Conservation (phyloP, 1,140 invertebrate genomes). For the Hylaeus volcanicus region DNA sequence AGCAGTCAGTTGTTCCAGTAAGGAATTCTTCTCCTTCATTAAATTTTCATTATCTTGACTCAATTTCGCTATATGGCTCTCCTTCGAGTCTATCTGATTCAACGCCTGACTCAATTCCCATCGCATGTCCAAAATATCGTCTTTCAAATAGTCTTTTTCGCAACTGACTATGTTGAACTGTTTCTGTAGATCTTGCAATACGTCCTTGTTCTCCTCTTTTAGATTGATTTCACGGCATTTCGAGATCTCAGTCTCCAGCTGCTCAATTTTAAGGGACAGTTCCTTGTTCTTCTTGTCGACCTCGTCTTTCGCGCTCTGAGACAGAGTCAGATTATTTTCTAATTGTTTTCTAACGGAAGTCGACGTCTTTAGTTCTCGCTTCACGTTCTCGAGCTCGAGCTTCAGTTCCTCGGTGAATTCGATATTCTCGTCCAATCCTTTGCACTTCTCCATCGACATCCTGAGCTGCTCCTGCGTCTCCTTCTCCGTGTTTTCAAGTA, state of each 20-base stretch:
- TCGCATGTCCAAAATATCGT: conserved; percentile 71
- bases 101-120: conserved; percentile 69
- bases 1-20: conserved; percentile 68
- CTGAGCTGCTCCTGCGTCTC: conserved; percentile 65
- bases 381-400: conserved; percentile 66
- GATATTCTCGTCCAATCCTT: conserved; percentile 69
- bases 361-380: conserved; percentile 60
- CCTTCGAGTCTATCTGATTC: conserved; percentile 46
- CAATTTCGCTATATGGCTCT: conserved; percentile 54
- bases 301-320: conserved; percentile 63
- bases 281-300: conserved; percentile 70
- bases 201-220: conserved; percentile 56
- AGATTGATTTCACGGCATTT: conserved; percentile 48
- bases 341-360: conserved; percentile 57
- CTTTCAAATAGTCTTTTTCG: conserved; percentile 72
- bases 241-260: conserved; percentile 65
- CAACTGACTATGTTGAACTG: conserved; percentile 55
- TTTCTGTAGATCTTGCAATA: conserved; percentile 64
- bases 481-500: conserved; percentile 55
- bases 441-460: conserved; percentile 65
- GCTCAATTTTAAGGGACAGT: conserved; percentile 67
- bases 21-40: conserved; percentile 65
- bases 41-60: conserved; percentile 67
- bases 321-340: conserved; percentile 58
- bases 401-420: conserved; percentile 69